These are phyloP conservation scores for Chloroceryle amazona DNA, from an alignment of 2,797 vertebrate species.

Conservation along the genomic window DNA sequence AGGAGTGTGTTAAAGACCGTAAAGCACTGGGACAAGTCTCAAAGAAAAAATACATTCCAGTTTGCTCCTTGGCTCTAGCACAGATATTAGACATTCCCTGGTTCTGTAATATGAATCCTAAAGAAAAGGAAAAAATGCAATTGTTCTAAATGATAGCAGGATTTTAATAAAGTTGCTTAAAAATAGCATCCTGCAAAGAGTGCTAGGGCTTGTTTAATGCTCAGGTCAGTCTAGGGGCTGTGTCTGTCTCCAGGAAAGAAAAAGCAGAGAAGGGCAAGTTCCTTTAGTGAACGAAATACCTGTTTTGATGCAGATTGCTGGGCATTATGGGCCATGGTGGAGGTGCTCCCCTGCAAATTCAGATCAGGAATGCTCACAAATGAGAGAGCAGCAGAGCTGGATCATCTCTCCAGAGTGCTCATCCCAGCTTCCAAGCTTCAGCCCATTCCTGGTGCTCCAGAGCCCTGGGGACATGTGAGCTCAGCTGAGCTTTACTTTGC, in stretches of 20 bases:
- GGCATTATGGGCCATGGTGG: fast-evolving
- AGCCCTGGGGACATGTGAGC: fast-evolving
- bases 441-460: fast-evolving
- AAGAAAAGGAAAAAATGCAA: not conserved
- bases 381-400: not conserved
- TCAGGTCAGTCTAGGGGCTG: not conserved
- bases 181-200: not conserved
- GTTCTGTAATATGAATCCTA: not conserved
- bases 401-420: not conserved
- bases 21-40: not conserved
- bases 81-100: not conserved
- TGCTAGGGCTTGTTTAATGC: not conserved
- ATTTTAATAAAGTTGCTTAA: not conserved
- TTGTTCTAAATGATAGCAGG: not conserved
- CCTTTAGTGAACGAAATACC: not conserved
- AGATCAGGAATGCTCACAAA: not conserved
- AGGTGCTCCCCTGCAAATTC: not conserved
- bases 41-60: not conserved
- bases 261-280: not conserved
- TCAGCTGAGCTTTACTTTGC: not conserved
- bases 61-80: not conserved
- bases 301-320: not conserved
- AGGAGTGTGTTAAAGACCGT: not conserved
- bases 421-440: not conserved
- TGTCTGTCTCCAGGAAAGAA: not conserved